A percentile compares a stretch with the other conserved stretches of the same genome.
Conservation (phyloP, 2,797 vertebrate genomes). For the Chloroceryle inda region DNA sequence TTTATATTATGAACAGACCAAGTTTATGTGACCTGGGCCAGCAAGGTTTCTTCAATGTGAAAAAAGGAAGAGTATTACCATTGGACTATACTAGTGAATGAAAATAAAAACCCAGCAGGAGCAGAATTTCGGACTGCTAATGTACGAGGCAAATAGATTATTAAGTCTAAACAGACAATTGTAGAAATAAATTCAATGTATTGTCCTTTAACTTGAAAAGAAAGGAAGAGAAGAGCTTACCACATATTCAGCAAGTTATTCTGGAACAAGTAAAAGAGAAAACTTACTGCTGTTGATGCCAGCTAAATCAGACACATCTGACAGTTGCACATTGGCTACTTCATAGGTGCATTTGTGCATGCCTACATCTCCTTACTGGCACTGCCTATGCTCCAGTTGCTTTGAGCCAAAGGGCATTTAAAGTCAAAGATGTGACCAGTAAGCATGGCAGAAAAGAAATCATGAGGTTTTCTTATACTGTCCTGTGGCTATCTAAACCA, state of each 20-base stretch:
- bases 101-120: not conserved
- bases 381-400: not conserved
- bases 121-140: not conserved
- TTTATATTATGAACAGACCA: not conserved
- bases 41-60: not conserved
- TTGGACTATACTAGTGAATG: not conserved
- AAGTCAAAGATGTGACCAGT: not conserved
- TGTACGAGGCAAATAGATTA: not conserved
- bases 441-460: not conserved
- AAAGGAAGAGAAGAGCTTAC: not conserved
- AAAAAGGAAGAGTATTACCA: not conserved
- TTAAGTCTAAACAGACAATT: not conserved
- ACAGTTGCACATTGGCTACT: not conserved
- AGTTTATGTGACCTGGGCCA: not conserved
- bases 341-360: fast-evolving
- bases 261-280: not conserved
- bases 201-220: not conserved
- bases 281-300: not conserved
- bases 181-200: not conserved
- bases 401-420: not conserved
- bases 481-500: not conserved
- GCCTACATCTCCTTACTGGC: not conserved
- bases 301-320: not conserved
- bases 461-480: fast-evolving
- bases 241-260: not conserved